Evolutionary conservation across 2,888 invertebrate species (phyloP).

Genomic region (Spisula subtruncata): DNA sequence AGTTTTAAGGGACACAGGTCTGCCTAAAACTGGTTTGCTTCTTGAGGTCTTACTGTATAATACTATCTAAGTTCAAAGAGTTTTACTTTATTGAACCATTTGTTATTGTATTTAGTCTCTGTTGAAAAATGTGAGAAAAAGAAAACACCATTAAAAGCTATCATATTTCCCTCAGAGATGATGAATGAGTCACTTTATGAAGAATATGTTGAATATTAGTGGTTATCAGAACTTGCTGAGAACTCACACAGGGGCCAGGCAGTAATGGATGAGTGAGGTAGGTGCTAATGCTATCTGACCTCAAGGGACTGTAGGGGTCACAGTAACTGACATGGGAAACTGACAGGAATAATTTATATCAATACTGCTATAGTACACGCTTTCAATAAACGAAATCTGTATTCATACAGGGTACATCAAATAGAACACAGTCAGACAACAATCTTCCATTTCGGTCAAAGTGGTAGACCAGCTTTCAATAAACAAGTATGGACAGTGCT

Average conservation of each 20-base stretch:
- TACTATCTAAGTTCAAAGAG: background rate
- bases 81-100: too few species aligned
- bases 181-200: background rate
- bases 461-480: too few species aligned
- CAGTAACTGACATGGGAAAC: background rate
- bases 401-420: too few species aligned
- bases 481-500: background rate
- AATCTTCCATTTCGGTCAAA: too few species aligned
- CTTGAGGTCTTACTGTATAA: too few species aligned
- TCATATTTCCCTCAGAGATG: background rate
- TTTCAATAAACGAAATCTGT: constrained; percentile 27
- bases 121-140: too few species aligned
- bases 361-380: constrained; percentile 29
- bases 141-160: too few species aligned
- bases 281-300: background rate
- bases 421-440: too few species aligned
- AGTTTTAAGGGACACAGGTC: too few species aligned
- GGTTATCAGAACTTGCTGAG: background rate
- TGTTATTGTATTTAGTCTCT: too few species aligned
- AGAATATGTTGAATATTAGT: background rate
- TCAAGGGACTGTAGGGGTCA: background rate
- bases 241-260: too few species aligned
- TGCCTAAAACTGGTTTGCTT: too few species aligned
- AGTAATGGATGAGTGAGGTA: background rate
- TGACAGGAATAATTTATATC: constrained; percentile 29